Evolutionary conservation across 1,140 invertebrate species (phyloP).

Genomic region (Aleiodes sp.): DNA sequence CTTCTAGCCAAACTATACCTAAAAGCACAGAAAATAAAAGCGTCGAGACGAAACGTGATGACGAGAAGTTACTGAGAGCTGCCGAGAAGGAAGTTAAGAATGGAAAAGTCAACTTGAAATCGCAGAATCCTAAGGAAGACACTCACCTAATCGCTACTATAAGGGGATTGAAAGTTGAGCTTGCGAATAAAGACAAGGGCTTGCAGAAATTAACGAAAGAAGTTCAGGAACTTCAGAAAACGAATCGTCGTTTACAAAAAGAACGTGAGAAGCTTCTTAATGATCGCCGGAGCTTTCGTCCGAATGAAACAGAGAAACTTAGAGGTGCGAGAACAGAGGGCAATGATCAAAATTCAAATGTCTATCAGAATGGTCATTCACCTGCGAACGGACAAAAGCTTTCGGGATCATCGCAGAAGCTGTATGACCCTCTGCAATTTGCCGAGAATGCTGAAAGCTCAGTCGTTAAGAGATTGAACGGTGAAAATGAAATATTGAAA

Average conservation of each 20-base stretch:
- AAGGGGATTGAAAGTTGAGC: constrained; percentile 76
- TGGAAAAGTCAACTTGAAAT: constrained; percentile 41
- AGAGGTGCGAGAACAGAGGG: constrained; percentile 48
- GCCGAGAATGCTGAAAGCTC: constrained; percentile 64
- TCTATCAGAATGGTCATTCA: constrained; percentile 61
- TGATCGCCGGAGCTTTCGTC: constrained; percentile 49
- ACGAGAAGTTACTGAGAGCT: constrained; percentile 37
- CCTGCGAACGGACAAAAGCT: constrained; percentile 65
- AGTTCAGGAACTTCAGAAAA: constrained; percentile 77
- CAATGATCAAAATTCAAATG: constrained; percentile 62
- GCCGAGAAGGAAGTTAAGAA: constrained; percentile 44
- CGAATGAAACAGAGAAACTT: constrained; percentile 46
- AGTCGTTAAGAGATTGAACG: constrained; percentile 61
- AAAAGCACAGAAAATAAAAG: constrained; percentile 42
- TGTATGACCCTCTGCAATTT: constrained; percentile 63
- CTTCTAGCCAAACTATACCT: constrained; percentile 50
- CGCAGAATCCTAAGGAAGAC: constrained; percentile 72
- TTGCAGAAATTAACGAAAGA: constrained; percentile 76
- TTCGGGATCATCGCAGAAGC: constrained; percentile 55
- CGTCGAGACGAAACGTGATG: constrained; percentile 37
- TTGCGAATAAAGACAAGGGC: constrained; percentile 77
- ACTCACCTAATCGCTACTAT: constrained; percentile 80
- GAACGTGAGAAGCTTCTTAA: constrained; percentile 73
- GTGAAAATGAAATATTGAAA: constrained; percentile 70
- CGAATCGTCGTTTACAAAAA: constrained; percentile 77